A percentile compares a stretch with the other conserved stretches of the same genome.
Conservation (phyloP, 2,888 invertebrate species). For the Galerucella nymphaeae region DNA sequence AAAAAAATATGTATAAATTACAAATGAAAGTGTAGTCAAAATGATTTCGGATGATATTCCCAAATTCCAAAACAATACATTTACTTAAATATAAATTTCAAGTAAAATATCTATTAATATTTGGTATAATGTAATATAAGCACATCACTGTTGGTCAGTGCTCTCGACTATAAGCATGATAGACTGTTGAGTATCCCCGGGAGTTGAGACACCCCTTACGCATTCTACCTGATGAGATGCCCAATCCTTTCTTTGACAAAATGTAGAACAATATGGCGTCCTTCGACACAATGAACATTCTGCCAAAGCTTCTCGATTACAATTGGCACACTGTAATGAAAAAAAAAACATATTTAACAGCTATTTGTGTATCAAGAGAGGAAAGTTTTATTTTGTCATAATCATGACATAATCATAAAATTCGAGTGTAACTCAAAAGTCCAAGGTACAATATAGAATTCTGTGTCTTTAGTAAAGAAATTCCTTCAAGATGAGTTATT, state of each 20-base stretch:
- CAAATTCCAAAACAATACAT: constrained; percentile 2
- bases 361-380: too few species aligned
- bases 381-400: too few species aligned
- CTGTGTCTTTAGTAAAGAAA: too few species aligned
- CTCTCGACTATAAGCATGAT: constrained; percentile 90
- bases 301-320: constrained; percentile 87
- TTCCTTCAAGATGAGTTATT: too few species aligned
- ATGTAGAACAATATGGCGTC: constrained; percentile 89
- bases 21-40: too few species aligned
- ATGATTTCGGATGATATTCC: neutral
- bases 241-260: constrained; percentile 93
- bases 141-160: constrained; percentile 68
- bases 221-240: constrained; percentile 87
- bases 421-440: too few species aligned
- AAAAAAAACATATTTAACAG: constrained; percentile 4
- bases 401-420: too few species aligned
- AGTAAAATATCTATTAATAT: constrained; percentile 7
- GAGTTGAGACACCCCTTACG: constrained; percentile 75
- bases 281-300: constrained; percentile 88
- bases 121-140: constrained; percentile 22
- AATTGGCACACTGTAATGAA: constrained; percentile 81
- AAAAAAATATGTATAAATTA: too few species aligned
- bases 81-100: neutral
- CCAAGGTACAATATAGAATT: too few species aligned
- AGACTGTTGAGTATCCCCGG: constrained; percentile 70